These are phyloP conservation scores for Anneissia japonica DNA, from an alignment of 35 echinoderm and acorn worm species.

Conservation along the genomic window DNA sequence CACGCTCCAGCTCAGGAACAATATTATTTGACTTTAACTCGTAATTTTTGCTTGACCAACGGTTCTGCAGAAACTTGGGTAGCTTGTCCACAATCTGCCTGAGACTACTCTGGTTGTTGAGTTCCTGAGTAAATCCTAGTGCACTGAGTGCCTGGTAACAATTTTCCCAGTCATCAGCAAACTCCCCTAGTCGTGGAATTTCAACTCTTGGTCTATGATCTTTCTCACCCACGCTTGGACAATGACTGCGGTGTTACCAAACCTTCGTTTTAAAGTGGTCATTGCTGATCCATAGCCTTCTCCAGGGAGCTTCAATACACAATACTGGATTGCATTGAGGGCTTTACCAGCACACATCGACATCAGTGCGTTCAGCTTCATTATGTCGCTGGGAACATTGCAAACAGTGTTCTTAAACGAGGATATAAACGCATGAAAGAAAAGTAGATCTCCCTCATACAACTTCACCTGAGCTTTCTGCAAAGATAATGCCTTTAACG, in stretches of 20 bases:
- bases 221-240: not conserved
- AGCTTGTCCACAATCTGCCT: not conserved
- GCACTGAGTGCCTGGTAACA: not conserved
- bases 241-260: not conserved
- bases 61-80: not conserved
- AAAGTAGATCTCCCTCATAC: slow-evolving; percentile 4
- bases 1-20: not conserved
- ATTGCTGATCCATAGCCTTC: slow-evolving; percentile 7
- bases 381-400: not conserved
- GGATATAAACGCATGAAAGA: slow-evolving; percentile 4
- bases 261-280: slow-evolving; percentile 7
- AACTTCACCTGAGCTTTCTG: not conserved
- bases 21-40: not conserved
- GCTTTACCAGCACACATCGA: slow-evolving; percentile 22
- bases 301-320: slow-evolving; percentile 15
- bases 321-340: not conserved
- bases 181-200: not conserved
- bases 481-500: not conserved
- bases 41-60: not conserved
- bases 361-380: not conserved
- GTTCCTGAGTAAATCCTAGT: not conserved
- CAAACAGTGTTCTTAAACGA: slow-evolving; percentile 4
- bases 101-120: not conserved
- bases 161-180: not conserved
- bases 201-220: not conserved